phyloP scores from a whole-genome alignment of 53 echinoderm and acorn worm genomes.

The Pentamera pediparva region DNA sequence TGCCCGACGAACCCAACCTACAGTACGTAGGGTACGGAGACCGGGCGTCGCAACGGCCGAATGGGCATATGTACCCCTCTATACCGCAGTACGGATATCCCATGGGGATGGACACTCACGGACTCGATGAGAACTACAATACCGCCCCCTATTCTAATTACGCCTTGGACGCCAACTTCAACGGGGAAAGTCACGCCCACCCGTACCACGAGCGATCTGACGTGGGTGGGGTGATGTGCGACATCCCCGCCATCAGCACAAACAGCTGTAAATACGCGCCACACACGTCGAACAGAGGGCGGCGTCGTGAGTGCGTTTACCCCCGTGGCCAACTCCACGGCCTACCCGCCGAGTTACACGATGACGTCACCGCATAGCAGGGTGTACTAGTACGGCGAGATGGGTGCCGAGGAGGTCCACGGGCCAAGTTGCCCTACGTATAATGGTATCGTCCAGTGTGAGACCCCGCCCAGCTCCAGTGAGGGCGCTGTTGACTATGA shows the following conservation, averaged over 20 bases:
- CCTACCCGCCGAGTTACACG: conserved; percentile 21
- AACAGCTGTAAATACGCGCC: conserved; percentile 29
- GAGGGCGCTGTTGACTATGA: conserved; percentile 18
- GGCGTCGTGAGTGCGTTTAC: conserved; percentile 32
- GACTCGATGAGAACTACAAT: conserved; percentile 71
- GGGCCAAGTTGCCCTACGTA: background rate
- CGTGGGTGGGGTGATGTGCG: background rate
- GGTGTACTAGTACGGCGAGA: background rate
- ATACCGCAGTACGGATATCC: conserved; percentile 32
- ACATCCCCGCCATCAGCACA: conserved; percentile 16
- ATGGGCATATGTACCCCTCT: conserved; percentile 19
- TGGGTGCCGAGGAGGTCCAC: no score
- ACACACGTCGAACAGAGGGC: background rate
- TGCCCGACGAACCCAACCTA: conserved; percentile 68
- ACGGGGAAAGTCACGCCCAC: background rate
- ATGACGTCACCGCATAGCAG: conserved; percentile 20
- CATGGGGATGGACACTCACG: conserved; percentile 15
- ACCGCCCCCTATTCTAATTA: conserved; percentile 34
- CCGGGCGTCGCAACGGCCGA: conserved; percentile 38
- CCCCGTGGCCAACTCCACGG: conserved; percentile 20
- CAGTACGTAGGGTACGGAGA: conserved; percentile 63
- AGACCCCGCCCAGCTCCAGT: conserved; percentile 35
- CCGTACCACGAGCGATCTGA: conserved; percentile 22
- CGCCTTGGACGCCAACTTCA: background rate
- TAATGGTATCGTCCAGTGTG: conserved; percentile 24